These are phyloP conservation scores for Mormoops blainvillei DNA, from an alignment of 2,113 vertebrate genomes.

Conservation along the genomic window DNA sequence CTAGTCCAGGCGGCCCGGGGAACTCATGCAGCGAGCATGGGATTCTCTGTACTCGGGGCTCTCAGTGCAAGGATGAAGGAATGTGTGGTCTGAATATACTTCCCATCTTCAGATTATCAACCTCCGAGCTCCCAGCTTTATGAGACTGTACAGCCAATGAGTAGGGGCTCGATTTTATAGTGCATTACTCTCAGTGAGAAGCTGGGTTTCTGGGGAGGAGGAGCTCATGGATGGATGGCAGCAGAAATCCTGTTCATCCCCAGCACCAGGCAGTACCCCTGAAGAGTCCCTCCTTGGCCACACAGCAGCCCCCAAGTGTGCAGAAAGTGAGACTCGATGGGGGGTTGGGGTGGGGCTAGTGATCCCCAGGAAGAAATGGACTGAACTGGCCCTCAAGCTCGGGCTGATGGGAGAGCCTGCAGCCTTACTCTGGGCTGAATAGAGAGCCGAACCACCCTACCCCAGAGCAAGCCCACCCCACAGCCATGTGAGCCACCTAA, in stretches of 20 bases:
- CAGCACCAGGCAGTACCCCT: fast-evolving
- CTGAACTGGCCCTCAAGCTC: background rate
- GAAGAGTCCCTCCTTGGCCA: background rate
- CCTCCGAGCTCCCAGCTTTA: background rate
- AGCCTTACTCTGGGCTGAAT: background rate
- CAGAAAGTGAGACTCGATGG: fast-evolving
- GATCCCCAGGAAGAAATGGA: fast-evolving
- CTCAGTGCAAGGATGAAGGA: fast-evolving
- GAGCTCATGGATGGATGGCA: background rate
- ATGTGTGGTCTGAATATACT: fast-evolving
- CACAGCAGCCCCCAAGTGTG: background rate
- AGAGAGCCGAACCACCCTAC: fast-evolving
- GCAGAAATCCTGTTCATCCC: background rate
- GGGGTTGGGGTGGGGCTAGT: background rate
- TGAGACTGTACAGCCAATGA: fast-evolving
- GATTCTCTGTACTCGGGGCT: fast-evolving
- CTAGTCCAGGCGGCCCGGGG: background rate
- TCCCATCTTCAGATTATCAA: background rate
- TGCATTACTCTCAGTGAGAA: fast-evolving
- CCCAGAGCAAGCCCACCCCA: fast-evolving
- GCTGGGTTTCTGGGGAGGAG: background rate
- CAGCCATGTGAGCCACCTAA: fast-evolving
- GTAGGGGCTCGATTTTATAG: fast-evolving
- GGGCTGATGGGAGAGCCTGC: background rate
- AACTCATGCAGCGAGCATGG: fast-evolving